Base-by-base conservation (phyloP, 2,888 invertebrate genomes). In the Drosophila anomelani region DNA sequence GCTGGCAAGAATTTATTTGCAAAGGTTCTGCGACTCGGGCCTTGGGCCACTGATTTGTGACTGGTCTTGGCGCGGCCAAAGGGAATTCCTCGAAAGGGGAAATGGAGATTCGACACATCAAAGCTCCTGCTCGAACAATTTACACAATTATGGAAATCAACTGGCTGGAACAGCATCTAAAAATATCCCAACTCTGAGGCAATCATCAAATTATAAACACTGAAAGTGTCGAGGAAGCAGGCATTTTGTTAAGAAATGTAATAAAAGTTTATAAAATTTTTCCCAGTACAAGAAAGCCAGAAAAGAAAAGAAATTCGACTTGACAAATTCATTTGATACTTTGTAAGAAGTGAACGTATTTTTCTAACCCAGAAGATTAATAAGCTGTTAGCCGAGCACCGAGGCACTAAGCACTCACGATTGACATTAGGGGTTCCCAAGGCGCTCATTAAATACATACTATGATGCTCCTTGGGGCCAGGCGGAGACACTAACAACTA, bases 1-100 rank as follows among this genome's bases (percentile, higher is more conserved):
- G 86, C 86, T 75, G 71, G 88, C 66, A 67, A 76, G 89, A 85
- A 87, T 89, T 85, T 85, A 88, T 87, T 89, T 69, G 70, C 56
- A 43, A 77, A 81, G 72, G 77, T 75, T 75, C 76, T 72, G 78
- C 63, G 68, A 74, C 67, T 55, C 23, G 23, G 39, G 59, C 59
- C 59, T 57, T 64, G 51, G 46, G 44, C 66, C 85, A 69, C 70
- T 79, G 84, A 84, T 84, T 88, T 84, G 77, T 84, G 77, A 71
- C 77, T 75, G 74, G 71, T 74, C 71, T 72, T 72, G 62, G 59
- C 56, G 44, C 17, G 32, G 68, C 47, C 61, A 68, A 60, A 58
- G 60, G 67, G 67, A 57, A 71, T 60, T 60, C 63, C 63, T 55
- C 47, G 53, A 68, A 58, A 58, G 60, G 70, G 76, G 47, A 70